Evolutionary conservation across 2,888 invertebrate genomes (phyloP), one percentile per base, ranked within the genome.

Genomic region (Sthenelais limicola): DNA sequence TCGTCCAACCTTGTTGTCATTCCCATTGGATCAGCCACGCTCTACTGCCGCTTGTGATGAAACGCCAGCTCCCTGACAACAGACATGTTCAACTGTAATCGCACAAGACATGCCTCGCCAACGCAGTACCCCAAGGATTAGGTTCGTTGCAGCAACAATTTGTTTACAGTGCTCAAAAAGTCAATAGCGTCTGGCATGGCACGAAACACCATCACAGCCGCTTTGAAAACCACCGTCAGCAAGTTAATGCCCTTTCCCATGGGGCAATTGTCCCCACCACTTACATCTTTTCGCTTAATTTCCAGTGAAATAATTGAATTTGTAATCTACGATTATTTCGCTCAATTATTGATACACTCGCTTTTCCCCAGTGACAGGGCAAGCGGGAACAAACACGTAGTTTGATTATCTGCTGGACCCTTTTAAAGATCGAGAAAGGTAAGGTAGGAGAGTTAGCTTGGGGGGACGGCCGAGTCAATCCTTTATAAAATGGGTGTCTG

Each of bases 51-150:
- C 7, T 24, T 18, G 12, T 43, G 43, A 18, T 18, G 12, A 38
- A 62, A 62, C 35, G 43, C 7, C 43, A 28, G 43, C 56, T 38
- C 62, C 56, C 35, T n/a, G 24, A 18, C 38, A 21, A 43, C 38
- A 38, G 62, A 62, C 62, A 62, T 38, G 62, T 35, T 38, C 35
- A 62, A 62, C 62, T 62, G 38, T 62, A 62, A 62, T 62, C 62
- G 62, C 62, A 43, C 43, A 35, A 21, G 38, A 7, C 62, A 38
- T 38, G 62, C 62, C 62, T 62, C 62, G 43, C 21, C 38, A 43
- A 62, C 35, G 9, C 62, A 35, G 62, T 24, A 24, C 62, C 38
- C 43, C 62, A 62, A 43, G 43, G 62, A 35, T 21, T n/a, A 26
- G 38, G 18, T 56, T 32, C 30, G 56, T 18, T 12, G 38, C 38